Percentiles rank a stretch among this genome's conserved stretches.
These are phyloP conservation scores for Margarornis squamiger DNA, from an alignment of 2,797 vertebrate species.

Conservation along the genomic window DNA sequence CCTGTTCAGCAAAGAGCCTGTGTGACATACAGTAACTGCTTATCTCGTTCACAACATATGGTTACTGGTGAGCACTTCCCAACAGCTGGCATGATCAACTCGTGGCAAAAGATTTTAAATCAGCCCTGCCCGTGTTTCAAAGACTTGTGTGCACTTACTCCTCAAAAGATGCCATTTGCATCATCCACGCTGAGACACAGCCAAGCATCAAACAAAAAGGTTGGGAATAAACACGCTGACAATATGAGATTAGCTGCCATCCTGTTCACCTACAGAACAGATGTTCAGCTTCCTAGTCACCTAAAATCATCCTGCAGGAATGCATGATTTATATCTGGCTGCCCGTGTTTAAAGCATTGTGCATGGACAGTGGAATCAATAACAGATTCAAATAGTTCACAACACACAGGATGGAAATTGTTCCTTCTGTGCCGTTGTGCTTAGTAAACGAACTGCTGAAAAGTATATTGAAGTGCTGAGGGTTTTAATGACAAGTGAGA, in stretches of 20 bases:
- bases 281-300: constrained; percentile 65
- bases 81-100: constrained; percentile 37
- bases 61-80: constrained; percentile 32
- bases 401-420: neutral
- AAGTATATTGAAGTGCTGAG: neutral
- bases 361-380: neutral
- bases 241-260: constrained; percentile 54
- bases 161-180: constrained; percentile 31
- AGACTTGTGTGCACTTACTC: neutral
- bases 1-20: neutral
- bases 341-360: neutral
- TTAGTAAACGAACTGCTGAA: neutral
- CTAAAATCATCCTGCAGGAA: constrained; percentile 39
- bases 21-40: neutral
- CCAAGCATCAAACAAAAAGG: constrained; percentile 51
- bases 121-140: constrained; percentile 1
- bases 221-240: constrained; percentile 19
- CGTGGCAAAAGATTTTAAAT: constrained; percentile 44
- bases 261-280: constrained; percentile 69
- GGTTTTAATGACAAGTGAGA: neutral
- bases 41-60: constrained; percentile 30
- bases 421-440: neutral
- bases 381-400: neutral
- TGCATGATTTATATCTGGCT: neutral
- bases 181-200: neutral